Evolutionary conservation across 1,140 invertebrate species (phyloP).

Genomic region (Trachymyrmex septentrionalis): DNA sequence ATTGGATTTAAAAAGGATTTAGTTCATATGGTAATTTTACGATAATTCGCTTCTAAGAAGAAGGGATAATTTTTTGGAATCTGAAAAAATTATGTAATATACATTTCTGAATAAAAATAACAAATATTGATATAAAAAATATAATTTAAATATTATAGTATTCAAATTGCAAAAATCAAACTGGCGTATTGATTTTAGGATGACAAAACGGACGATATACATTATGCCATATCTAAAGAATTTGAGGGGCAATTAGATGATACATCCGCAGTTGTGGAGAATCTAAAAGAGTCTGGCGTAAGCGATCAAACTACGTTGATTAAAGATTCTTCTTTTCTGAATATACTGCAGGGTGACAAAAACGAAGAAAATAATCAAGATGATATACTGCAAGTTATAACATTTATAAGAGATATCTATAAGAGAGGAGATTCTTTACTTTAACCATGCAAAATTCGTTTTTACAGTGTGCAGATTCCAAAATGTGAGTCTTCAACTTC

Average conservation of each 20-base stretch:
- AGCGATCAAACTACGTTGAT: constrained; percentile 58
- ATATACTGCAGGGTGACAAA: constrained; percentile 34
- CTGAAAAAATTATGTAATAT: neutral
- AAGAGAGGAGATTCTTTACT: neutral
- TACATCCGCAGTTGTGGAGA: constrained; percentile 43
- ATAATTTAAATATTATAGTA: neutral
- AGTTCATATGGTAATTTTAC: constrained; percentile 33
- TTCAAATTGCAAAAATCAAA: neutral
- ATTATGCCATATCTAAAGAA: constrained; percentile 1
- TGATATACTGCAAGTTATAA: constrained; percentile 7
- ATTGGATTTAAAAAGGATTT: neutral
- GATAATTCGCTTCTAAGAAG: neutral
- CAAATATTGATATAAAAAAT: neutral
- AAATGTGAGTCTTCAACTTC: neutral
- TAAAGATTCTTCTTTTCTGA: constrained; percentile 55
- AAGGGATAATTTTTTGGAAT: neutral
- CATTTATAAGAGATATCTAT: neutral
- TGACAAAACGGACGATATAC: neutral
- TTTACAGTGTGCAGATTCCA: neutral
- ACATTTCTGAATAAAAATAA: no score
- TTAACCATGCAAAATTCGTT: neutral
- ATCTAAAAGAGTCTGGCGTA: constrained; percentile 64
- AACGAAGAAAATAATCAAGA: neutral
- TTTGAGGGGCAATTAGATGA: constrained; percentile 24
- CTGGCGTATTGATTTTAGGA: constrained; percentile 30